Conservation (phyloP, 2,113 vertebrate genomes). For the Neofelis nebulosa region DNA sequence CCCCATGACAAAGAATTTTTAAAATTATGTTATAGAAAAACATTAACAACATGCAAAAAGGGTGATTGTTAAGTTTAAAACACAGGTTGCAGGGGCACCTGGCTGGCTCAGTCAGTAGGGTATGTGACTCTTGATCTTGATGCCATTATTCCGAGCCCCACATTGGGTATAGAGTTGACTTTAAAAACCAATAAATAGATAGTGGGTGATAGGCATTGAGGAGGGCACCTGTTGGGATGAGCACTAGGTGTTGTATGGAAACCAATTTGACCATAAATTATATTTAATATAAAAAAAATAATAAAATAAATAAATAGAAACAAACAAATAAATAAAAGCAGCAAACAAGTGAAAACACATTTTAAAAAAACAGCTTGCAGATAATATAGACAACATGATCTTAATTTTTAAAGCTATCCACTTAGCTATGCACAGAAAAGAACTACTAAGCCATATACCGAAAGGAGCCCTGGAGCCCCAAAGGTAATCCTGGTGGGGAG, state of each 20-base stretch:
- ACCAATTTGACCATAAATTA: too few species aligned
- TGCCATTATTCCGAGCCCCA: background rate
- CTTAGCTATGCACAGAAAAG: background rate
- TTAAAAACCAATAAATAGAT: background rate
- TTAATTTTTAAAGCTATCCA: constrained; percentile 12
- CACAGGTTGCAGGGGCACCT: background rate
- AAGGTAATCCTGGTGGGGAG: background rate
- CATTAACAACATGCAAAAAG: background rate
- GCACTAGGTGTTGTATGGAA: too few species aligned
- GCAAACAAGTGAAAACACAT: background rate
- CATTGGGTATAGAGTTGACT: background rate
- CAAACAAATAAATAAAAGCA: background rate
- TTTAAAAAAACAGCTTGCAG: background rate
- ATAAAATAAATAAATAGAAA: background rate
- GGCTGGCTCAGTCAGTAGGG: background rate
- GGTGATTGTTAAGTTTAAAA: background rate
- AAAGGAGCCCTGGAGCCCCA: background rate
- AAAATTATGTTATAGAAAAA: background rate
- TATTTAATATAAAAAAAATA: too few species aligned
- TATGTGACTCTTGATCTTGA: background rate
- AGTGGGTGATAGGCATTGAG: too few species aligned
- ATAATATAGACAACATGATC: background rate
- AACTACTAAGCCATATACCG: background rate
- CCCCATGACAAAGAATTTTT: background rate
- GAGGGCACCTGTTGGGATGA: too few species aligned